phyloP scores from a whole-genome alignment of 1,140 invertebrate genomes.

The Neomicropteryx cornuta region DNA sequence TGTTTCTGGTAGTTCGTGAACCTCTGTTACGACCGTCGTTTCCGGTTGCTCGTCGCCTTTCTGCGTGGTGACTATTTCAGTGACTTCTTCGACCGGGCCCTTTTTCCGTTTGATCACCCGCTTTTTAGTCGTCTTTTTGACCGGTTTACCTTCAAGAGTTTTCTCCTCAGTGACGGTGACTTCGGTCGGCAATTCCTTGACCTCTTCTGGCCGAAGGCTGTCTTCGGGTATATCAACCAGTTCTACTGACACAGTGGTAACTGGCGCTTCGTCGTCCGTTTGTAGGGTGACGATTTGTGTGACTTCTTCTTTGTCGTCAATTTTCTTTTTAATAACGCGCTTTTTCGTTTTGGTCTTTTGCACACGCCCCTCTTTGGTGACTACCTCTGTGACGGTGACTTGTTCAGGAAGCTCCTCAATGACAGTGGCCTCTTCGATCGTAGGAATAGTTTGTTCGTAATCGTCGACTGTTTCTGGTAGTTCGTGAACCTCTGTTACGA shows the following conservation, averaged over 20 bases:
- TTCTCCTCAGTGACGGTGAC: conserved; percentile 9
- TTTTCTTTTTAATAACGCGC: conserved; percentile 12
- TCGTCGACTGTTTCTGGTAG: too few species aligned
- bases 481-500: too few species aligned
- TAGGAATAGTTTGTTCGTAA: too few species aligned
- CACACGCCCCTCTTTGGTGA: conserved; percentile 11
- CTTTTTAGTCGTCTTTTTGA: conserved; percentile 25
- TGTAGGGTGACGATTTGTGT: conserved; percentile 10
- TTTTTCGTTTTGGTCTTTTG: conserved; percentile 9
- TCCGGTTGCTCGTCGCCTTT: too few species aligned
- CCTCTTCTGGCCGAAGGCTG: conserved; percentile 7
- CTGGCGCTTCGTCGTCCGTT: conserved; percentile 6
- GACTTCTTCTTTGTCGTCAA: conserved; percentile 15
- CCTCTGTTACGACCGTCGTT: too few species aligned
- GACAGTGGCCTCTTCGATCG: too few species aligned
- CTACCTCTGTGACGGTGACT: conserved; percentile 12
- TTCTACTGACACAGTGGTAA: conserved; percentile 7
- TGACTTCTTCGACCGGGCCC: too few species aligned
- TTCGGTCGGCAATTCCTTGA: conserved; percentile 28
- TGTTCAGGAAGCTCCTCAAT: too few species aligned
- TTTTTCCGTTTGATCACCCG: conserved; percentile 26
- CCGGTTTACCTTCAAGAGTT: conserved; percentile 14
- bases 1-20: too few species aligned
- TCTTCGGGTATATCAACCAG: too few species aligned
- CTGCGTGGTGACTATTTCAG: too few species aligned